Base-by-base conservation (phyloP, 2,888 invertebrate species). In the Synergus umbraculus region DNA sequence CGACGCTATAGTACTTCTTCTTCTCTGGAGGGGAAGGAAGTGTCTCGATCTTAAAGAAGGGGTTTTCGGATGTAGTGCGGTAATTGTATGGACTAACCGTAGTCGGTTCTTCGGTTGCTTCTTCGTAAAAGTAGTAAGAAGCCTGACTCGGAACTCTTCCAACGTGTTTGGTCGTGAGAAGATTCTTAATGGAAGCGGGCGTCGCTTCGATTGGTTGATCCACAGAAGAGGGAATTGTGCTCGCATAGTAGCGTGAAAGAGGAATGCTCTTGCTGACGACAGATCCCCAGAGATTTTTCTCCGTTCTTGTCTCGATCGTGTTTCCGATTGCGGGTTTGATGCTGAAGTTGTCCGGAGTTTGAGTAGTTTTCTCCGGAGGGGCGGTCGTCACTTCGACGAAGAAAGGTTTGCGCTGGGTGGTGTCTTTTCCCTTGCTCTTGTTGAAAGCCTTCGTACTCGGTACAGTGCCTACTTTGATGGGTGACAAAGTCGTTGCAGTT, bases 111-210 rank as follows among this genome's bases (percentile, higher is more conserved):
- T 89, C 88, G 73, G 81, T 88, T 0, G 91, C 88, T 88, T 96
- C 95, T 82, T 96, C 95, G 85, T 95, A 95, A 88, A 95, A 96
- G 87, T 94, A 96, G 90, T 94, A 95, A 9, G 95, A 95, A 0
- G 95, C 93, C 46, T 89, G 91, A 43, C 87, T 88, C 0, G 87
- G 84, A 29, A 87, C 76, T 18, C 85, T 81, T 15, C 81, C 84
- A 0, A 85, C 83, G n/a, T 84, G 86, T 13, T 83, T 80, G 76
- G 87, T 86, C 0, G 87, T 88, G 1, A 88, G 76, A 69, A 88
- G 83, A 22, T 80, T 88, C n/a, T 89, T 87, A 13, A 89, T 77
- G 1, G 85, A 64, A 1, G 85, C 69, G 1, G 91, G 89, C 0
- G 91, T 90, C 1, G 88, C 88, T 77, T 91, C 90, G 10, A 90